Percentiles rank a stretch among this genome's conserved stretches.
Conservation (phyloP, 2,888 invertebrate species). For the Neoascia interrupta region DNA sequence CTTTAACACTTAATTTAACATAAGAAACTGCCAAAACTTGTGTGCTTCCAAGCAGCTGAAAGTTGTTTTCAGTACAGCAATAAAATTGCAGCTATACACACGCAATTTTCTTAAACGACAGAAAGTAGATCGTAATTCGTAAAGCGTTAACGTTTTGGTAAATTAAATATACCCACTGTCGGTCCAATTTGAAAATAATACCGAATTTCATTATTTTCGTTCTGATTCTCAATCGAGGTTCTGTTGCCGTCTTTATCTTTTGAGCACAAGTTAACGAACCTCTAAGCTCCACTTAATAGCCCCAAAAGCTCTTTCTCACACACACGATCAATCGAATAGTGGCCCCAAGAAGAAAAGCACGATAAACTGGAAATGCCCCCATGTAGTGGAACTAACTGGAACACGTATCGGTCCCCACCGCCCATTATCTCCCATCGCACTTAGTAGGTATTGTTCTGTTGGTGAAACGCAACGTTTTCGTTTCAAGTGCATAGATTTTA, state of each 20-base stretch:
- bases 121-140: too few species aligned
- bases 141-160: too few species aligned
- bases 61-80: too few species aligned
- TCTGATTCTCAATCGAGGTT: neutral
- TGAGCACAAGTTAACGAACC: conserved; percentile 30
- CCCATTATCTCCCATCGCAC: conserved; percentile 56
- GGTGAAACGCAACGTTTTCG: conserved; percentile 67
- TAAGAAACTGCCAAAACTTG: too few species aligned
- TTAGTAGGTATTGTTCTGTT: conserved; percentile 71
- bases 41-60: too few species aligned
- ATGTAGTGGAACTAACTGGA: conserved; percentile 46
- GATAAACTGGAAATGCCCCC: conserved; percentile 33
- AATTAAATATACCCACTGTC: too few species aligned
- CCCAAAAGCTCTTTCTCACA: conserved; percentile 34
- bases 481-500: conserved; percentile 58
- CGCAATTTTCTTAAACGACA: too few species aligned
- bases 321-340: conserved; percentile 24
- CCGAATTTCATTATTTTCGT: too few species aligned
- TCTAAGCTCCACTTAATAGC: conserved; percentile 34
- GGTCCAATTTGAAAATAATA: too few species aligned
- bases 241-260: conserved; percentile 34
- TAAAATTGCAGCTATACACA: too few species aligned
- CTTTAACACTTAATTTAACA: too few species aligned
- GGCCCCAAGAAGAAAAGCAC: conserved; percentile 25
- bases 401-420: conserved; percentile 47